These are phyloP conservation scores for Spodoptera frugiperda DNA, from an alignment of 1,140 invertebrate genomes.

Conservation along the genomic window DNA sequence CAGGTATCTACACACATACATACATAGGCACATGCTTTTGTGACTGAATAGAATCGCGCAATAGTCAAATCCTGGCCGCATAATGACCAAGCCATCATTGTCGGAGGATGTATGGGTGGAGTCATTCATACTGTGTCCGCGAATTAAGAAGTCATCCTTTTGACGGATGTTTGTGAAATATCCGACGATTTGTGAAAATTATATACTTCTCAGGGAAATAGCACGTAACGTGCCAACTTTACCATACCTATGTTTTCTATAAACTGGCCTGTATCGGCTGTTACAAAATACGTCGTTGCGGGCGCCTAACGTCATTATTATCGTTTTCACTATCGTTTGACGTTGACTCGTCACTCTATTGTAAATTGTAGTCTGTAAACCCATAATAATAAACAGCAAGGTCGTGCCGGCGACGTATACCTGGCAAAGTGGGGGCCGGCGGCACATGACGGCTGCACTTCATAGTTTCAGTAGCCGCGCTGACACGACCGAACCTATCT, in stretches of 20 bases:
- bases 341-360: slow-evolving; percentile 78
- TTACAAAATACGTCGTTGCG: slow-evolving; percentile 67
- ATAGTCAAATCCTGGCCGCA: slow-evolving; percentile 19
- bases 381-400: slow-evolving; percentile 82
- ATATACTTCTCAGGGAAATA: slow-evolving; percentile 50
- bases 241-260: slow-evolving; percentile 20
- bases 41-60: background rate
- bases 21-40: background rate
- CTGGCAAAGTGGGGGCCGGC: slow-evolving; percentile 66
- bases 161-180: slow-evolving; percentile 51
- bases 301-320: slow-evolving; percentile 68
- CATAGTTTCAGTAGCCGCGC: slow-evolving; percentile 71
- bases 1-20: too few species aligned
- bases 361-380: slow-evolving; percentile 81
- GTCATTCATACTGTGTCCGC: background rate
- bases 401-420: slow-evolving; percentile 61
- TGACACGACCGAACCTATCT: slow-evolving; percentile 32
- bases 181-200: slow-evolving; percentile 63
- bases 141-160: slow-evolving; percentile 35
- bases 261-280: slow-evolving; percentile 10
- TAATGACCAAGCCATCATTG: slow-evolving; percentile 1
- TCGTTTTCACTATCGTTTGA: slow-evolving; percentile 76
- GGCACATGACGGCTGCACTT: slow-evolving; percentile 69
- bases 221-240: slow-evolving; percentile 26
- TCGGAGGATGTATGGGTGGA: slow-evolving; percentile 26